Conservation (phyloP, 2,113 vertebrate species). For the Synodontis membranacea region DNA sequence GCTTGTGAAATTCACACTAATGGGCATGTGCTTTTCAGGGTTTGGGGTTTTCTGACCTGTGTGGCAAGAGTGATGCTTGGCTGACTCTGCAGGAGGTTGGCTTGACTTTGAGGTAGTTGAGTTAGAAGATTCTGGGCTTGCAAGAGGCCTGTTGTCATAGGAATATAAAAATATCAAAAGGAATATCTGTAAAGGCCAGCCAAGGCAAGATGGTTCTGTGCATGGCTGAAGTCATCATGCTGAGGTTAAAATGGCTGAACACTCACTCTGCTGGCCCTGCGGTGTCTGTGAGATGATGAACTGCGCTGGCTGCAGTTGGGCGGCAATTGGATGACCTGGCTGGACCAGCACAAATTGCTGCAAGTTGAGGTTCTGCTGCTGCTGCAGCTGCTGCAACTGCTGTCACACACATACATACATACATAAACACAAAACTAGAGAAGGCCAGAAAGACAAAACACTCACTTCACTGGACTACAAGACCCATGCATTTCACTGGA, state of each 20-base stretch:
- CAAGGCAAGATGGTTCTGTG: neutral
- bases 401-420: conserved; percentile 66
- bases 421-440: neutral
- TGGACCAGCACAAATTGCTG: conserved; percentile 98
- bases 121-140: conserved; percentile 97
- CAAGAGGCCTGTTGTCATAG: conserved; percentile 80
- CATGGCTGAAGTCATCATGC: neutral
- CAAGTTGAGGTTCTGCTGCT: conserved; percentile 95
- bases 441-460: neutral
- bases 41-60: conserved; percentile 77
- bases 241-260: neutral
- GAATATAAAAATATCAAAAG: neutral
- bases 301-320: conserved; percentile 90
- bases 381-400: conserved; percentile 86
- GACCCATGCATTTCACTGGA: neutral
- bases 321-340: conserved; percentile 83
- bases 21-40: neutral
- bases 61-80: conserved; percentile 95
- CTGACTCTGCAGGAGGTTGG: conserved; percentile 98
- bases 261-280: conserved; percentile 92
- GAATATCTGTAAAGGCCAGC: neutral
- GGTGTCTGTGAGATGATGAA: conserved; percentile 98
- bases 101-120: conserved; percentile 99
- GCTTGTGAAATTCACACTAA: neutral
- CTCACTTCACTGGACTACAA: neutral